Base-by-base conservation (phyloP, 2,888 invertebrate genomes). In the Drosophila eohydei region DNA sequence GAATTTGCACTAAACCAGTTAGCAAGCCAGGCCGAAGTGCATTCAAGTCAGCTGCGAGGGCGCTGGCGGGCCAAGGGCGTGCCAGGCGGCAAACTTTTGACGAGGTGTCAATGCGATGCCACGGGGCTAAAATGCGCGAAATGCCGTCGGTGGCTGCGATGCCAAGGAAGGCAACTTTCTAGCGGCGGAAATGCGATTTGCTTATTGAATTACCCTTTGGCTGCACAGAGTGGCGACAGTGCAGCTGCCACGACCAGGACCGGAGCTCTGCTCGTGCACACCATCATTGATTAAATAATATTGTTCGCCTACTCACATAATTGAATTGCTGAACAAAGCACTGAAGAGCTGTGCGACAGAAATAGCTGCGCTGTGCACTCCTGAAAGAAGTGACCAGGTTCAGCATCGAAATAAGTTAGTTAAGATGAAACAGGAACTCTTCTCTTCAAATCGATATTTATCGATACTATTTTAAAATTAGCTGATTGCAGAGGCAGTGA, bases 1-100 rank as follows among this genome's bases (percentile, higher is more conserved):
- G 76, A 88, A 89, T 84, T 84, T 85, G 77, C 90, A 71, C 76
- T 89, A 88, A 89, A 79, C 83, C 80, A 82, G 90, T 84, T 84
- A 84, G 83, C 65, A 71, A 78, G 82, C 55, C 55, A 32, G n/a
- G 44, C 36, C 56, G 40, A 58, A 64, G 46, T 67, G 78, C 59
- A 55, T 32, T 26, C 28, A 51, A 44, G 21, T 28, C 11, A n/a
- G 28, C 0, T 48, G n/a, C 38, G n/a, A 2, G 43, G 7, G 21
- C 2, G n/a, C 2, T 28, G 16, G 40, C 48, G 16, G 5, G 44
- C n/a, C 40, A 16, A 59, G 11, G 30, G 48, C 41, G 21, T 43
- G 62, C 48, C 52, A 52, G 51, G 78, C 48, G 51, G 78, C 48
- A 73, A 87, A 85, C 80, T 88, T 89, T 73, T 89, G 88, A 84